Evolutionary conservation across 2,113 vertebrate genomes (phyloP), one percentile per base, ranked within the genome.

Genomic region (Nyctibius bracteatus): DNA sequence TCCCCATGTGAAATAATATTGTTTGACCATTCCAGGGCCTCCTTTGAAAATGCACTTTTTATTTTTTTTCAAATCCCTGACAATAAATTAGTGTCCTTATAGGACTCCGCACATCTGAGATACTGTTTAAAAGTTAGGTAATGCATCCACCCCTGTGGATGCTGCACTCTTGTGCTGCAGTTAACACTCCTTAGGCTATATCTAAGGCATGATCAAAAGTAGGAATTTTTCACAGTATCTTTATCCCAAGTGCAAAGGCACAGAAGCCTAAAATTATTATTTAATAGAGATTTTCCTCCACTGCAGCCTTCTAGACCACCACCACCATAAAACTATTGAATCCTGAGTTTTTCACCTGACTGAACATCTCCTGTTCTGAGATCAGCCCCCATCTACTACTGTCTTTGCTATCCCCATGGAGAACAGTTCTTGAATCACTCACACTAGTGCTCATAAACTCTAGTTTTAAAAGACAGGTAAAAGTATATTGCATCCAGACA

Each of bases 11-110:
- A 43, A 75, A 46, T 44, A 84, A 43, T 14, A 54, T 37, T 89
- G 13, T 44, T 51, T 57, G 12, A 8, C 16, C 17, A 22, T 1
- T 1, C 5, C n/a, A 62, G 18, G 28, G 8, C 5, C 9, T 35
- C 41, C 23, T 73, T 52, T 61, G 30, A 80, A 70, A 71, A 21
- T 16, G 0, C 2, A 20, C 2, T 22, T 27, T 6, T n/a, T 28
- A 33, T 28, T 66, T 47, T 47, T 72, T 47, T 75, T 85, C 33
- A 58, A 39, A 55, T 55, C 24, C 3, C 39, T 9, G 5, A 14
- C 8, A 67, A 71, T 30, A 5, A 66, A 33, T 44, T n/a, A 30
- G 5, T 59, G 21, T 30, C 10, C 8, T 43, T 67, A 31, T 0
- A 41, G 5, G 23, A 9, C 20, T 80, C 86, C 58, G 9, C 8